A percentile compares a stretch with the other conserved stretches of the same genome.
These are phyloP conservation scores for Arothron firmamentum DNA, from an alignment of 2,113 vertebrate genomes.

Conservation along the genomic window DNA sequence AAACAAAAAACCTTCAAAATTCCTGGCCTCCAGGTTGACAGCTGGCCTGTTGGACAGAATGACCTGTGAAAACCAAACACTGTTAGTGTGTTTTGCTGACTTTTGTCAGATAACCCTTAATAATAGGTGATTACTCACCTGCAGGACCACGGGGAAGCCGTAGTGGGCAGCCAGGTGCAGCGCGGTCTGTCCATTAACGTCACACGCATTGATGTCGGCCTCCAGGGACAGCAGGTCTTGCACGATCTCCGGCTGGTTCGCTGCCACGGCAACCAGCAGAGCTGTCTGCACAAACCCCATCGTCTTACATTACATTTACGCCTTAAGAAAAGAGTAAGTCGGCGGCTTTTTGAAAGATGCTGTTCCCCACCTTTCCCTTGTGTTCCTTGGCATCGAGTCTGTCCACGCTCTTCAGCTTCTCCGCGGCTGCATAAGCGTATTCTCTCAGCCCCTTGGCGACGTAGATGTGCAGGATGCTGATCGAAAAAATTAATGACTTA, in stretches of 20 bases:
- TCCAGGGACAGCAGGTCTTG: slow-evolving; percentile 82
- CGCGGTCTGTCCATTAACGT: slow-evolving; percentile 83
- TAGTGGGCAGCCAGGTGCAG: slow-evolving; percentile 84
- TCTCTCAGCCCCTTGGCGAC: slow-evolving; percentile 82
- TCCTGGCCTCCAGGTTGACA: slow-evolving; percentile 80
- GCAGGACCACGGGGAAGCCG: slow-evolving; percentile 78
- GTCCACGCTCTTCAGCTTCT: slow-evolving; percentile 71
- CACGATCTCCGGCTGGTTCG: slow-evolving; percentile 85
- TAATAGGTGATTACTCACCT: slow-evolving; percentile 65
- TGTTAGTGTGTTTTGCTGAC: background rate
- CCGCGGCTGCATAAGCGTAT: slow-evolving; percentile 80
- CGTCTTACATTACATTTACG: too few species aligned
- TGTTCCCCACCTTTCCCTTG: slow-evolving; percentile 81
- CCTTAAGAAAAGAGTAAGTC: background rate
- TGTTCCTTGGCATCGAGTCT: slow-evolving; percentile 84
- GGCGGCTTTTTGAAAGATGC: too few species aligned
- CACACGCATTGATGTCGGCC: slow-evolving; percentile 79
- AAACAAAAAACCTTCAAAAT: slow-evolving; percentile 82
- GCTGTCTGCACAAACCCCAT: slow-evolving; percentile 74
- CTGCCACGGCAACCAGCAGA: slow-evolving; percentile 84
- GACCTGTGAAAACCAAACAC: slow-evolving; percentile 58
- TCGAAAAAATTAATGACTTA: slow-evolving; percentile 12
- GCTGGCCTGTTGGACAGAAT: slow-evolving; percentile 70
- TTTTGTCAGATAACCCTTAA: background rate
- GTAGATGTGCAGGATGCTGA: slow-evolving; percentile 86